Evolutionary conservation across 1,140 invertebrate genomes (phyloP), one percentile per base, ranked within the genome.

Genomic region (Dryas iulia): DNA sequence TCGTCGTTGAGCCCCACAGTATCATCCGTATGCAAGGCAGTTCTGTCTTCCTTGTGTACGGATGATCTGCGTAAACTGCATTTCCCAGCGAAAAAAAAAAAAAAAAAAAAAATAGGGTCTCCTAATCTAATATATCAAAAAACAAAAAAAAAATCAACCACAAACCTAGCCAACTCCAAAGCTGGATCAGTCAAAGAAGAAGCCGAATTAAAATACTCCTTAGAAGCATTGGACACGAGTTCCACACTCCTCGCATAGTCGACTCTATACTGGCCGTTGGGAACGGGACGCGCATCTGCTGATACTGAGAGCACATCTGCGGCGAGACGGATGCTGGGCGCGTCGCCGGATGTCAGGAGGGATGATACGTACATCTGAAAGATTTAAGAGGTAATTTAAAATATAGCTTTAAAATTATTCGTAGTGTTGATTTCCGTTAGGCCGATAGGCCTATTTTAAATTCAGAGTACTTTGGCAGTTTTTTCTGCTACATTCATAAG

Each of bases 171-270:
- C 2, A 83, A 39, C 7, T 87, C 79, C 66, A 90, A 65, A 0
- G 80, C 83, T 0, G 86, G 85, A 24, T 90, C 88, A 0, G 52
- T 59, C 0, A 89, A 73, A 2, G 74, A 73, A 2, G 80, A 83
- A 0, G 85, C 82, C 0, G 88, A 89, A 71, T 90, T 88, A 76
- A 86, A 84, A 71, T 90, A 90, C 63, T 90, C 84, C 14, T 35
- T 78, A 0, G 84, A 79, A 3, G 85, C 84, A 26, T 64, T 70
- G 6, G 70, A 52, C 0, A 84, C 80, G 5, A 89, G 71, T 18
- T 81, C 57, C 1, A 84, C 79, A 21, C 76, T 78, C 3, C 62
- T 66, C 1, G 21, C 56, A 72, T 84, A 83, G 33, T 62, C 26
- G 10, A 86, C 58, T 3, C 33, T 28, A 31, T 39, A 59, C 73